A percentile compares a stretch with the other conserved stretches of the same genome.
Conservation (phyloP, 2,888 invertebrate genomes). For the Sminthurinus aureus region DNA sequence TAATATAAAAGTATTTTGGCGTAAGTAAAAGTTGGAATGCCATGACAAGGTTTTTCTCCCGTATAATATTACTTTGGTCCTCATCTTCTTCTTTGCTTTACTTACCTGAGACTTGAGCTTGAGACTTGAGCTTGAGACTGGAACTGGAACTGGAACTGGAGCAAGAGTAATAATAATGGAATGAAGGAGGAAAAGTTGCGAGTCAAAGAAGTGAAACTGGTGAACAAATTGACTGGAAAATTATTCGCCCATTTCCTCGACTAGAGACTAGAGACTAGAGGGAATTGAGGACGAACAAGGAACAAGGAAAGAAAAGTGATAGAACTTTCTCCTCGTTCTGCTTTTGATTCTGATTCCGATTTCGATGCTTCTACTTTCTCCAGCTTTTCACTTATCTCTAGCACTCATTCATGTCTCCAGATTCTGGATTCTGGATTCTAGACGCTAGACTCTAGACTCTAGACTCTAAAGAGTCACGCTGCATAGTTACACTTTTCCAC, state of each 20-base stretch:
- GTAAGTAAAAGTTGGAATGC: background rate
- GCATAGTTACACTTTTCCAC: no score
- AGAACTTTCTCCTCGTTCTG: background rate
- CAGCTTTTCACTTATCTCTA: background rate
- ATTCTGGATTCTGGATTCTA: no score
- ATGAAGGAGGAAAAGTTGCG: conserved; percentile 8
- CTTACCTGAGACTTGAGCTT: background rate
- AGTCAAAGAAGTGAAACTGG: background rate
- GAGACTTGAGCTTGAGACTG: no score
- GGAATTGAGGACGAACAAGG: background rate
- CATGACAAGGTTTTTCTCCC: background rate
- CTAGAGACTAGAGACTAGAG: no score
- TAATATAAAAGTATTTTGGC: background rate
- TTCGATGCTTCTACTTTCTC: background rate
- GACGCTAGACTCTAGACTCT: no score
- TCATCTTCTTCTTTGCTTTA: background rate
- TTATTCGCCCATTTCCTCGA: conserved; percentile 47
- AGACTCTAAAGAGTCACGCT: no score
- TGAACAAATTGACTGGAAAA: conserved; percentile 50
- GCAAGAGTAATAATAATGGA: background rate
- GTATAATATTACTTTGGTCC: background rate
- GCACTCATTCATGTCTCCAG: no score
- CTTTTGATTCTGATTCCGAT: background rate
- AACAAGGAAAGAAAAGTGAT: background rate
- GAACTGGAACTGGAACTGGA: background rate